A percentile compares a stretch with the other conserved stretches of the same genome.
phyloP scores from a whole-genome alignment of 53 echinoderm and acorn worm genomes.

The Luidia sarsii region DNA sequence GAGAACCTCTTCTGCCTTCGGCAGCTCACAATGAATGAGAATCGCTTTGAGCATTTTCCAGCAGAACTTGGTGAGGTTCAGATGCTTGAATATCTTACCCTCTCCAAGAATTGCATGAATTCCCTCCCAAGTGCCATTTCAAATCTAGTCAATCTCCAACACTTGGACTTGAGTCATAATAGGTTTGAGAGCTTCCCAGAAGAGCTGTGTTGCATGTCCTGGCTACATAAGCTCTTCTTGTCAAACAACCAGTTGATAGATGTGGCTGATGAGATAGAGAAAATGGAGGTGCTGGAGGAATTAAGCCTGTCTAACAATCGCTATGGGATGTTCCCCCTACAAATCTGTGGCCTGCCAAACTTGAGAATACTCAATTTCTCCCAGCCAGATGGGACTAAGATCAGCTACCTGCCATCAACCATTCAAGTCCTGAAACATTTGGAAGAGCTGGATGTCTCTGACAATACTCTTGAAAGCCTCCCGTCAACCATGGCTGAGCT shows the following conservation, averaged over 20 bases:
- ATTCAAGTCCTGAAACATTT: constrained; percentile 69
- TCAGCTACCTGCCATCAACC: constrained; percentile 61
- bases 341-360: constrained; percentile 71
- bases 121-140: constrained; percentile 65
- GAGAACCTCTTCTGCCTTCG: constrained; percentile 70
- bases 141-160: constrained; percentile 61
- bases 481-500: constrained; percentile 65
- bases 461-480: constrained; percentile 70
- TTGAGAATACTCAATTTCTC: constrained; percentile 66
- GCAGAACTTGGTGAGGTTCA: constrained; percentile 70
- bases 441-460: constrained; percentile 74
- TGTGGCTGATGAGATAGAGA: constrained; percentile 76
- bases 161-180: constrained; percentile 73
- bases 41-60: constrained; percentile 73
- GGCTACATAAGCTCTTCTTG: constrained; percentile 73
- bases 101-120: constrained; percentile 66
- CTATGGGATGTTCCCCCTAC: constrained; percentile 70
- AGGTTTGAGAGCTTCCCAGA: constrained; percentile 69
- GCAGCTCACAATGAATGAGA: constrained; percentile 72
- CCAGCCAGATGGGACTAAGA: constrained; percentile 72
- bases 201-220: constrained; percentile 66
- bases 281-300: constrained; percentile 63
- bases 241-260: constrained; percentile 67
- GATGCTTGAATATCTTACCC: constrained; percentile 66
- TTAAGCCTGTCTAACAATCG: constrained; percentile 80